Evolutionary conservation across 35 echinoderm and acorn worm species (phyloP), one percentile per base, ranked within the genome.

Genomic region (Heliocidaris erythrogramma): DNA sequence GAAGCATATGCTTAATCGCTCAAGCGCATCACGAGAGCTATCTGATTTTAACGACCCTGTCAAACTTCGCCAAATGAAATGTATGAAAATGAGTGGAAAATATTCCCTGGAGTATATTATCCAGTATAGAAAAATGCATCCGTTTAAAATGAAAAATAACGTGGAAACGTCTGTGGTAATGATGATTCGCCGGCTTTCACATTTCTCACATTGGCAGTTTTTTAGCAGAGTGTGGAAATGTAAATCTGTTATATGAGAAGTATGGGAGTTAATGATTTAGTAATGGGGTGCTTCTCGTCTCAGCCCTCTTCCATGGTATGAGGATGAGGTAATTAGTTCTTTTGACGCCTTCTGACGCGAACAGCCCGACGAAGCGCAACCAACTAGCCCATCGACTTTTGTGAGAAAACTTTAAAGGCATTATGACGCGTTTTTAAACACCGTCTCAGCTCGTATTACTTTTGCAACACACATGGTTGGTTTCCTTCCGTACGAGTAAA

Each of bases 21-120:
- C 87, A 89, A 47, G 87, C 87, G 47, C 87, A 24, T 31, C 31
- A 89, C 47, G 31, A 89, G 31, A 47, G 31, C 87, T 89, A 89
- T 32, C 87, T 89, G 87, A 89, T 89, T 89, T 89, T 89, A 89
- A 89, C 87, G 87, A 89, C 87, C 87, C 87, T 89, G 87, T 89
- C 87, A 89, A 89, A 89, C 14, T 89, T 32, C 32, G 7, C 87
- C 87, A 89, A 89, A 89, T 89, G 87, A 89, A 89, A 89, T 89
- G 87, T 32, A 89, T 89, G 87, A 89, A 89, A 89, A 89, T 89
- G 87, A 48, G 87, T 89, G 47, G 47, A 89, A 89, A 78, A 89
- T 48, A 89, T 89, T 89, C 87, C 87, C 87, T 9, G 10, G 87
- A 48, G 87, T 47, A 13, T 48, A 47, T 89, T 89, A 27, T n/a